These are phyloP conservation scores for Drosophila longiperda DNA, from an alignment of 2,888 invertebrate species.

Conservation along the genomic window DNA sequence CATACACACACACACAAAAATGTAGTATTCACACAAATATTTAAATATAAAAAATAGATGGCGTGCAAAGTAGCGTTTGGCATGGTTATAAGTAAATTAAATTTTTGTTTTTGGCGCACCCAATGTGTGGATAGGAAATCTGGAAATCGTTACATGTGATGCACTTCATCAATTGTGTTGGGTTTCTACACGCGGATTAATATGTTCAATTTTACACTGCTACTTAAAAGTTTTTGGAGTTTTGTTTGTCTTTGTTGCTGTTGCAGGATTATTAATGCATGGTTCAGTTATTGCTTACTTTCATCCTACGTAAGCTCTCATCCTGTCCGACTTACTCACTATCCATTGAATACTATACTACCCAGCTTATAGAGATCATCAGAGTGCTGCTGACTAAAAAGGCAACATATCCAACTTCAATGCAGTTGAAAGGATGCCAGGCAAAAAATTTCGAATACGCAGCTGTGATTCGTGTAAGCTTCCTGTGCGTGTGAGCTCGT, in stretches of 20 bases:
- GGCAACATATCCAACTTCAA: background rate
- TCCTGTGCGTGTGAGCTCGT: background rate
- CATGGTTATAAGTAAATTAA: conserved; percentile 31
- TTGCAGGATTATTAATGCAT: conserved; percentile 1
- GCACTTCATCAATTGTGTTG: conserved; percentile 34
- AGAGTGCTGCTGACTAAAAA: background rate
- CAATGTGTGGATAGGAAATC: background rate
- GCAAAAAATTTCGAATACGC: conserved; percentile 29
- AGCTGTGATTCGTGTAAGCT: background rate
- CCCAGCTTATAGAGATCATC: background rate
- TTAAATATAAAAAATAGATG: conserved; percentile 31
- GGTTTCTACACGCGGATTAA: conserved; percentile 15
- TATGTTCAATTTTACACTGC: conserved; percentile 28
- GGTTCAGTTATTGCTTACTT: background rate
- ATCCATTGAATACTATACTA: background rate
- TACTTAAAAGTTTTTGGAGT: conserved; percentile 5
- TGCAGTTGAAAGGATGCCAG: background rate
- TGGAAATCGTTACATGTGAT: conserved; percentile 15
- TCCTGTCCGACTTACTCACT: background rate
- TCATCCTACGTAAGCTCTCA: background rate
- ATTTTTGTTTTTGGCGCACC: conserved; percentile 42
- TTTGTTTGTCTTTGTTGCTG: background rate
- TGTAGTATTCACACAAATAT: conserved; percentile 1
- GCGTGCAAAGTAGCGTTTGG: conserved; percentile 44
- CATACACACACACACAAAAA: background rate